Conservation (phyloP, 2,888 invertebrate species). For the Nysson spinosus region DNA sequence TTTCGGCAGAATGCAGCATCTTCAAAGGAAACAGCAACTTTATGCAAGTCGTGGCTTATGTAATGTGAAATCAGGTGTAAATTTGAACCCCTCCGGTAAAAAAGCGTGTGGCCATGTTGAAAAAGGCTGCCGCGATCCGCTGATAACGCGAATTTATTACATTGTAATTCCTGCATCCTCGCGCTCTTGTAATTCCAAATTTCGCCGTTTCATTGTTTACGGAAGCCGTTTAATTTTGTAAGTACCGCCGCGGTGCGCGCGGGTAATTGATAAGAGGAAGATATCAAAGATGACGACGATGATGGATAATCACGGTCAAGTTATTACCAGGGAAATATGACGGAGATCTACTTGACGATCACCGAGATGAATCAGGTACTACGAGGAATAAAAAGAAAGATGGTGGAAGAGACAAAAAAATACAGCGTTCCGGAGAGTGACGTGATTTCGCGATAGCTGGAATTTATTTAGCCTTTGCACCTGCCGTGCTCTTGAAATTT, state of each 20-base stretch:
- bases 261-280: neutral
- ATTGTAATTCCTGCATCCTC: neutral
- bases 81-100: neutral
- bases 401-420: slow-evolving; percentile 35
- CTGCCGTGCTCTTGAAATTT: slow-evolving; percentile 58
- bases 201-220: neutral
- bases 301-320: neutral
- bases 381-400: slow-evolving; percentile 14
- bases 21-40: too few species aligned
- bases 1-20: too few species aligned
- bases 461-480: slow-evolving; percentile 63
- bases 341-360: slow-evolving; percentile 20
- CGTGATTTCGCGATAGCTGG: slow-evolving; percentile 62
- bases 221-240: neutral
- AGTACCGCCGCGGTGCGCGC: neutral
- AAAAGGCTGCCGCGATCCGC: slow-evolving; percentile 23
- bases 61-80: neutral
- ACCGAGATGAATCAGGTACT: neutral
- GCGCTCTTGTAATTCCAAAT: slow-evolving; percentile 18
- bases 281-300: neutral
- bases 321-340: neutral
- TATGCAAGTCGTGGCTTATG: neutral
- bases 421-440: slow-evolving; percentile 13
- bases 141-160: slow-evolving; percentile 45
- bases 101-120: neutral